Base-by-base conservation (phyloP, 1,140 invertebrate species). In the Cydia splendana region DNA sequence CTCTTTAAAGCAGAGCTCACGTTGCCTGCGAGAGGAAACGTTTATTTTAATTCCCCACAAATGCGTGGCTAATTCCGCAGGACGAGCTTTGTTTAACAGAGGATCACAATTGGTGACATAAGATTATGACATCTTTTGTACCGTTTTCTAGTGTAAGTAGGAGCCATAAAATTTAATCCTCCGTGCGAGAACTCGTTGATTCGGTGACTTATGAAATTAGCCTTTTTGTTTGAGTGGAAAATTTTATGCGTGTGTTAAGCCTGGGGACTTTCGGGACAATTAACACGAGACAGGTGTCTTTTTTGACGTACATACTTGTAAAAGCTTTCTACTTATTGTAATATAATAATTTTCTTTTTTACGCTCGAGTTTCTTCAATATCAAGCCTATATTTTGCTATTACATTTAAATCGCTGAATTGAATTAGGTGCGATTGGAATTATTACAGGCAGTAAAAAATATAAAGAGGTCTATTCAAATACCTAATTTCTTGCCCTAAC, bases 41-140 rank as follows among this genome's bases (percentile, higher is more conserved):
- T 87, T 89, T 86, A 84, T 88, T 90, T 88, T 88, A 90, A 90
- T 90, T 84, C 84, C 78, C 86, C 82, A 80, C 84, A 87, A 90
- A 87, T 83, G 86, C 80, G 78, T 86, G 77, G 85, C 81, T 87
- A 86, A 90, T 87, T 87, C 84, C 76, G 79, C 69, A 71, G 78
- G 82, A 83, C 82, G 84, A 83, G 85, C 86, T 84, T 82, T 84
- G 84, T 84, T 87, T 84, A 84, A 85, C 76, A 79, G 80, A 79
- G 80, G 79, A 85, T 84, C 82, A 77, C 81, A 82, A 79, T 82
- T 80, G 77, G 51, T 67, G 74, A 76, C 57, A 79, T 77, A 78
- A 78, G 78, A 79, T 81, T 81, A 81, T 74, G 75, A 77, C 38
- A 75, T 71, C 67, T 71, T 71, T 71, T 71, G 67, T 71, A 18